A percentile compares a stretch with the other conserved stretches of the same genome.
These are phyloP conservation scores for Xenopus tropicalis DNA, from an alignment of 2,113 vertebrate genomes.

Conservation along the genomic window DNA sequence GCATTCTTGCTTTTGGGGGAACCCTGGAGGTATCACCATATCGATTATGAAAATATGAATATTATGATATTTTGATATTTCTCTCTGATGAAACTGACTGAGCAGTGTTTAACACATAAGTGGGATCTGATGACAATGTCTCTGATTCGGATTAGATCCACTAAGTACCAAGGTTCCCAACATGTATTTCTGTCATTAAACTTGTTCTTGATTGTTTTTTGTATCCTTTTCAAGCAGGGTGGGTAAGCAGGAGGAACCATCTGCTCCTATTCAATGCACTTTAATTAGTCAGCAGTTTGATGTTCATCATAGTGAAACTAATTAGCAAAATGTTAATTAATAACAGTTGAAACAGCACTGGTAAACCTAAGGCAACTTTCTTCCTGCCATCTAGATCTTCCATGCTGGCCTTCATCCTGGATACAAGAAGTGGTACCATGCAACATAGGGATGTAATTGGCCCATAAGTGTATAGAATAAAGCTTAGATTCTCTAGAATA, in stretches of 20 bases:
- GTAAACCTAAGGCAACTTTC: constrained; percentile 36
- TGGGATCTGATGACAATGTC: too few species aligned
- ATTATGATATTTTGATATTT: too few species aligned
- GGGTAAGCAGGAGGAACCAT: constrained; percentile 29
- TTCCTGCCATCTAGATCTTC: constrained; percentile 37
- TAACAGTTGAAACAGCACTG: constrained; percentile 43
- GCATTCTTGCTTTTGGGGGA: too few species aligned
- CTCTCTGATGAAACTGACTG: too few species aligned
- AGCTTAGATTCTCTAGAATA: too few species aligned
- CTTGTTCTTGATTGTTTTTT: constrained; percentile 21
- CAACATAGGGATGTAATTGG: constrained; percentile 11
- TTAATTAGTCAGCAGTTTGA: constrained; percentile 44
- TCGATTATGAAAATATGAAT: too few species aligned
- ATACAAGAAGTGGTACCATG: constrained; percentile 38
- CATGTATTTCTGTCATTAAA: constrained; percentile 15
- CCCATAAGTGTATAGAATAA: background rate
- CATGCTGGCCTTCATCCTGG: constrained; percentile 34
- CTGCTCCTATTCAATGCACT: constrained; percentile 38
- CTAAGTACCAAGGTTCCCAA: background rate
- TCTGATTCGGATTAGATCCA: background rate
- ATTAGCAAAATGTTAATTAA: constrained; percentile 45
- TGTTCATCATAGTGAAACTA: constrained; percentile 42
- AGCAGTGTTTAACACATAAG: too few species aligned
- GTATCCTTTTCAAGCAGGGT: constrained; percentile 17
- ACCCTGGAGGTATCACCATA: too few species aligned